A percentile compares a stretch with the other conserved stretches of the same genome.
Conservation (phyloP, 2,888 invertebrate species). For the Neoascia interrupta region DNA sequence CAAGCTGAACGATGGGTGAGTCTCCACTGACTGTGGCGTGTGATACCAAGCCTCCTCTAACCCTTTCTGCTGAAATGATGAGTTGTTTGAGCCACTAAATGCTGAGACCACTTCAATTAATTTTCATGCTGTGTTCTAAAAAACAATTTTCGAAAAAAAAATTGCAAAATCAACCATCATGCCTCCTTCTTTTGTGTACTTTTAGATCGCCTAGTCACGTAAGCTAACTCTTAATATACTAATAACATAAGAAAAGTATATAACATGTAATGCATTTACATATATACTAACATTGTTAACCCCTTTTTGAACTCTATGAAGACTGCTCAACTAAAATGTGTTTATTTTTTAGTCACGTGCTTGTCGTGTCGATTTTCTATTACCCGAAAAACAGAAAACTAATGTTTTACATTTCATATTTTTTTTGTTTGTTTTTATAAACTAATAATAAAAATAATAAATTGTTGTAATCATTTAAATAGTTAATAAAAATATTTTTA, state of each 20-base stretch:
- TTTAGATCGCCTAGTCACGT: constrained; percentile 62
- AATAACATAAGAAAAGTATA: constrained; percentile 27
- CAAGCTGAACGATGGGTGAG: constrained; percentile 81
- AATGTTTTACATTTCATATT: constrained; percentile 24
- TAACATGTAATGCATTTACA: constrained; percentile 45
- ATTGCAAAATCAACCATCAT: constrained; percentile 37
- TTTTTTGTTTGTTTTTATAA: constrained; percentile 14
- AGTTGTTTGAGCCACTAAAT: constrained; percentile 6
- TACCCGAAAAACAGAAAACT: constrained; percentile 29
- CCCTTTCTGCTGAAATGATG: constrained; percentile 38
- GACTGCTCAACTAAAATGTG: constrained; percentile 68
- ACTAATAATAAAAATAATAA: background rate
- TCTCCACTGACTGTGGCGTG: constrained; percentile 70
- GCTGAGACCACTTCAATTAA: constrained; percentile 26
- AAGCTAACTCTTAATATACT: constrained; percentile 54
- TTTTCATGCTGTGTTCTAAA: constrained; percentile 9
- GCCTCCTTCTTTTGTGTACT: constrained; percentile 46
- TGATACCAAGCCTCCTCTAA: constrained; percentile 32
- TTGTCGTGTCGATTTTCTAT: constrained; percentile 57
- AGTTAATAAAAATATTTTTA: constrained; percentile 47
- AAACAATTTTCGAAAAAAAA: constrained; percentile 1
- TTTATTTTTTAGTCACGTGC: constrained; percentile 59
- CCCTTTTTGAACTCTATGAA: constrained; percentile 57
- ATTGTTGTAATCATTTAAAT: constrained; percentile 26
- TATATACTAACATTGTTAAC: constrained; percentile 49